Base-by-base conservation (phyloP, 2,797 vertebrate species). In the Rhynchotus rufescens region DNA sequence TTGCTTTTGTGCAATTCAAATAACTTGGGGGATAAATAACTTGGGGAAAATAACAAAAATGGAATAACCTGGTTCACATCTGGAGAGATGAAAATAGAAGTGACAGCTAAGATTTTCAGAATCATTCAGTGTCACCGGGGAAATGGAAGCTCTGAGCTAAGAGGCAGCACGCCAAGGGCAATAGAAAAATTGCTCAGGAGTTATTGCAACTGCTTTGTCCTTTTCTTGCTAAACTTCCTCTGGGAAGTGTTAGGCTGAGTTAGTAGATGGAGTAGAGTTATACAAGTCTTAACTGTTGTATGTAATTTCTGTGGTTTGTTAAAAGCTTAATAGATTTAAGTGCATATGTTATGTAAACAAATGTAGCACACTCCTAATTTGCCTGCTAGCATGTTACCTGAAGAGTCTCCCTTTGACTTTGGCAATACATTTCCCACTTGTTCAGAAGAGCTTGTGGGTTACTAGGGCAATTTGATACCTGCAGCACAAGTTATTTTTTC, bases 91-190 rank as follows among this genome's bases (percentile, higher is more conserved):
- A 14, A 45, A 54, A 30, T 2, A 36, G 25, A 42, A 20, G 1
- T 45, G 45, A 25, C 17, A 78, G 28, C 2, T 69, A 45, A 4
- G 16, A 5, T 38, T 57, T 72, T 51, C 26, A 26, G 28, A 40
- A 44, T 57, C 7, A 30, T 74, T 40, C 54, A 30, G 25, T 67
- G 30, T 44, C 16, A 2, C 13, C 25, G 16, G 2, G 9, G 4
- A 1, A 30, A 3, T 15, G 5, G 17, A 34, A 32, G 7, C 49
- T 52, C 20, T 19, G 38, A 38, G 17, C 13, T 52, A 38, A 28
- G 34, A 12, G 19, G 5, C 15, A 21, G 12, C 0, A 0, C 36
- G 26, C 9, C 71, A 56, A 25, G 45, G 2, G 4, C 10, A 52
- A 65, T 3, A 23, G 23, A 19, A 60, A 60, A 80, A 64, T 4